Evolutionary conservation across 2,797 vertebrate species (phyloP).

Genomic region (Enteromius afrohamiltoni): DNA sequence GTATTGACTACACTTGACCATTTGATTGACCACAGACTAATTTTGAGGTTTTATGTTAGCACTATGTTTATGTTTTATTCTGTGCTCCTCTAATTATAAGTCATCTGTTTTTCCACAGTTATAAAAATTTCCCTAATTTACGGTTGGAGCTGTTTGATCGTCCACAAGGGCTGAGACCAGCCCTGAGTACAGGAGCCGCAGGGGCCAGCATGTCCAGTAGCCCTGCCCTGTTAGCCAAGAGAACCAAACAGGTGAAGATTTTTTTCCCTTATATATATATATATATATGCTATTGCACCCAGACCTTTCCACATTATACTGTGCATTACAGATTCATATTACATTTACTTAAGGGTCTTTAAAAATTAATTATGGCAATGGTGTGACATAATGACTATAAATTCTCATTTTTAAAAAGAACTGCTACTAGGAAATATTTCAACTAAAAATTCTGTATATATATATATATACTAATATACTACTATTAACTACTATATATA

Average conservation of each 20-base stretch:
- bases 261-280: too few species aligned
- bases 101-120: slow-evolving; percentile 74
- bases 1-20: background rate
- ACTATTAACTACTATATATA: too few species aligned
- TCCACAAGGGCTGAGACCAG: slow-evolving; percentile 83
- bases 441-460: too few species aligned
- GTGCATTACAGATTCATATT: too few species aligned
- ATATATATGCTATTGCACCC: too few species aligned
- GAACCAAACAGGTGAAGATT: slow-evolving; percentile 90
- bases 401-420: too few species aligned
- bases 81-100: background rate
- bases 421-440: too few species aligned
- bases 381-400: too few species aligned
- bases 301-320: too few species aligned
- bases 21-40: background rate
- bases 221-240: slow-evolving; percentile 93
- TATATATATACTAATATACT: too few species aligned
- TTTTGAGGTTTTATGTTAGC: slow-evolving; percentile 6
- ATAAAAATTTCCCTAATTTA: slow-evolving; percentile 89
- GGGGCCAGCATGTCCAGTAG: slow-evolving; percentile 87
- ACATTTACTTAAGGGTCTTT: too few species aligned
- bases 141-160: slow-evolving; percentile 89
- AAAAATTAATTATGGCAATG: too few species aligned
- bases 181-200: slow-evolving; percentile 81
- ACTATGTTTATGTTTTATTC: background rate